phyloP scores from a whole-genome alignment of 2,113 vertebrate genomes.

The Emydura subglobosa region DNA sequence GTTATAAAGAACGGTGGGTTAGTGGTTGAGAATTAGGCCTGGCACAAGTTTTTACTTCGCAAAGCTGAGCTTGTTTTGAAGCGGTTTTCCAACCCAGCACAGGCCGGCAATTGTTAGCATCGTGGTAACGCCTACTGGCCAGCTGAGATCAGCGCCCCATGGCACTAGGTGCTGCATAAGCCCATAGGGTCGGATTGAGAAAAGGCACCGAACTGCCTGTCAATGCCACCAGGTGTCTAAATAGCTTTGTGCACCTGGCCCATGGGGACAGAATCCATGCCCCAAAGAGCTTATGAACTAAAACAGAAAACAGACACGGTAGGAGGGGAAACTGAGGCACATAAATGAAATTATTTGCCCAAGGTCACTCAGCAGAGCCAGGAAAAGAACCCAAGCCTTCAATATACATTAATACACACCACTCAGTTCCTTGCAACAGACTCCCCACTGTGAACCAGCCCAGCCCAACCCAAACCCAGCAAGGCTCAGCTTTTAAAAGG shows the following conservation, averaged over 20 bases:
- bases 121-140: neutral
- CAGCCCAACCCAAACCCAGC: neutral
- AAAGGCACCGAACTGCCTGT: neutral
- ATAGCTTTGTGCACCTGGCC: neutral
- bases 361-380: neutral
- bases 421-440: neutral
- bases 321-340: neutral
- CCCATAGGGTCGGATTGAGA: neutral
- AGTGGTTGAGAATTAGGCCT: neutral
- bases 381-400: neutral
- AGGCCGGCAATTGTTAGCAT: neutral
- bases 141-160: neutral
- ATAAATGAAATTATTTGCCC: neutral
- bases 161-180: neutral
- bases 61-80: neutral
- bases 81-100: neutral
- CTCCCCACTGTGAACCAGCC: neutral
- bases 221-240: neutral
- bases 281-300: neutral
- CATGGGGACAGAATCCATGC: neutral
- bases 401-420: neutral
- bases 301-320: fast-evolving
- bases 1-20: neutral
- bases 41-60: neutral
- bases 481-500: too few species aligned